A percentile compares a stretch with the other conserved stretches of the same genome.
Conservation (phyloP, 2,888 invertebrate species). For the Hyposoter dolosus region DNA sequence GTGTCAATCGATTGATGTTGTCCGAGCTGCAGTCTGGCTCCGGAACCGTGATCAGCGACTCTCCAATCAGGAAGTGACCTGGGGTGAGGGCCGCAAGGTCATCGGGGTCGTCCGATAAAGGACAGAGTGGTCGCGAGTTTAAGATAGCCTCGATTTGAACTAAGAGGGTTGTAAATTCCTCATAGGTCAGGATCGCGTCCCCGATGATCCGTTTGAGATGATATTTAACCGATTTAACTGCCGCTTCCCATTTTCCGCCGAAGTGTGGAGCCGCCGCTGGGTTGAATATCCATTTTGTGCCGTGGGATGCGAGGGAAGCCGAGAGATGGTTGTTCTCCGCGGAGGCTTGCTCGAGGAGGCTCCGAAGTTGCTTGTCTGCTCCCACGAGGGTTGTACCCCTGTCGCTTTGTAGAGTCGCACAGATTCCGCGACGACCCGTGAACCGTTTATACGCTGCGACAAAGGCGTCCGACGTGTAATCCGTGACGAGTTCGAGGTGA, state of each 20-base stretch:
- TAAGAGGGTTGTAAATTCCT: neutral
- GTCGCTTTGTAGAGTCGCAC: neutral
- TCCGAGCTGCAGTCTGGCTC: neutral
- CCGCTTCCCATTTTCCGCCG: constrained; percentile 4
- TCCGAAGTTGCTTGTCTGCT: neutral
- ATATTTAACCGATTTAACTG: neutral
- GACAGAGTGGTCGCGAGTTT: neutral
- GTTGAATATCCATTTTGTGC: constrained; percentile 1
- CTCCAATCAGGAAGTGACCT: constrained; percentile 16
- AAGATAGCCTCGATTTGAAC: neutral
- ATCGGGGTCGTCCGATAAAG: neutral
- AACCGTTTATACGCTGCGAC: neutral
- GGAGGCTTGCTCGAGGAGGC: too few species aligned
- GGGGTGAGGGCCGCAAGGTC: neutral
- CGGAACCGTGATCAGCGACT: neutral
- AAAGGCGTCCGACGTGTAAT: neutral
- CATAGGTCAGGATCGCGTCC: neutral
- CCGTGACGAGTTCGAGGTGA: constrained; percentile 15
- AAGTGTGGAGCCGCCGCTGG: neutral
- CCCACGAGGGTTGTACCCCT: neutral
- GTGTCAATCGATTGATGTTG: too few species aligned
- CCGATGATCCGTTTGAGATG: neutral
- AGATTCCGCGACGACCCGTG: neutral
- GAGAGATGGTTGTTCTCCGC: neutral
- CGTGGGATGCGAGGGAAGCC: neutral